Base-by-base conservation (phyloP, 2,888 invertebrate species). In the Sepioteuthis lessoniana region DNA sequence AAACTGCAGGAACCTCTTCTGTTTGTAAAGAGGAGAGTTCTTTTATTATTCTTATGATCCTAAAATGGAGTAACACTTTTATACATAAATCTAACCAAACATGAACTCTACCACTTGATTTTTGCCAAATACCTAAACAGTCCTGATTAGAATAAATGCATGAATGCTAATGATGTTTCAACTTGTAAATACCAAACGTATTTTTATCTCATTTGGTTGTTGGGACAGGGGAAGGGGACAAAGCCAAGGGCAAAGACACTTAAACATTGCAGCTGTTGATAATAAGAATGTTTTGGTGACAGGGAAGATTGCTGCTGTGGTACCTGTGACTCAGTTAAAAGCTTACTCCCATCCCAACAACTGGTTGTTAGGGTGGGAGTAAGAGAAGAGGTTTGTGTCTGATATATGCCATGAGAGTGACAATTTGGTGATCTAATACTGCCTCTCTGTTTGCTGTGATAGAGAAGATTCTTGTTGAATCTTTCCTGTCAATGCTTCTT, bases 211-310 rank as follows among this genome's bases (percentile, higher is more conserved):
- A 35, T 76, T 76, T 35, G 76, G 76, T 76, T 76, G n/a, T 76
- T n/a, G 25, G 76, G n/a, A 25, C 19, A 25, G 25, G 55, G 21
- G 55, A 5, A 28, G 55, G 55, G 21, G 55, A 55, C 55, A 28
- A 55, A 76, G 28, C 76, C 76, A 76, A 76, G 76, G 76, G 76
- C 76, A n/a, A 31, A 76, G 28, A 31, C 31, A n/a, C 76, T 76
- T 76, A 31, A 76, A 35, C 76, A 76, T 76, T 76, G 76, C 76
- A 76, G 76, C 76, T 76, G n/a, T 76, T 76, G 76, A 76, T 76
- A 76, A 76, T 76, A 76, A 76, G 76, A 76, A 76, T 76, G 76
- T 76, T 76, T 76, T 35, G 76, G 76, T 76, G 76, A 76, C 76
- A 76, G 76, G n/a, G 76, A 76, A 13, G 76, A 76, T 35, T 76